Base-by-base conservation (phyloP, 2,797 vertebrate genomes). In the Lithobates pipiens region DNA sequence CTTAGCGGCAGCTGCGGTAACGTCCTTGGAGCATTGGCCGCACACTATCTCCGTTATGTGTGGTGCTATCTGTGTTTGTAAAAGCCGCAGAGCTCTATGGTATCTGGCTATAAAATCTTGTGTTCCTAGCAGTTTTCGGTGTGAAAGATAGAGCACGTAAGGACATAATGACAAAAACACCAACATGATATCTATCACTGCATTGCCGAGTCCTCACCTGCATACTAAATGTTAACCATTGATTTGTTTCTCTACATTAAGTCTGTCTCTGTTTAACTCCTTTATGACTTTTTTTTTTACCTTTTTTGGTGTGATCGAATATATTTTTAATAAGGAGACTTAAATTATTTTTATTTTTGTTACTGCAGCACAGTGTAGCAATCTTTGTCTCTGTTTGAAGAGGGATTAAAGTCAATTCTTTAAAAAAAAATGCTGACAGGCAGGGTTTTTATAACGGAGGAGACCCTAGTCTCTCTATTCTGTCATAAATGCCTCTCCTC, bases 81-180 rank as follows among this genome's bases (percentile, higher is more conserved):
- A 67, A 61, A 72, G 18, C 65, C 42, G 44, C 67, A 54, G 29
- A 74, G 68, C 71, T 54, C 5, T 63, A 54, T 61, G 21, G 79
- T 83, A 87, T 87, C 85, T 78, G 9, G 11, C 34, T 16, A 32
- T 34, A 61, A 69, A 75, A 87, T 87, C 80, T 83, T 36, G 61
- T 87, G 85, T 83, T 83, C 44, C 69, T 82, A 25, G 57, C 73
- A 72, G 39, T 83, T 79, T 83, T 23, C 57, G 75, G 57, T 29
- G 63, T 50, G 29, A 79, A 34, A 75, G 75, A 79, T 70, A n/a
- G 25, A 50, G 69, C 54, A 79, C n/a, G 54, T 67, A 83, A 79
- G 25, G 44, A 61, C 77, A 74, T 68, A 79, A 79, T 69, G 76
- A 75, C 80, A 79, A 78, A 83, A 79, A 71, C 80, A 69, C 75